Evolutionary conservation across 2,113 vertebrate species (phyloP).

Genomic region (Mesocricetus auratus): DNA sequence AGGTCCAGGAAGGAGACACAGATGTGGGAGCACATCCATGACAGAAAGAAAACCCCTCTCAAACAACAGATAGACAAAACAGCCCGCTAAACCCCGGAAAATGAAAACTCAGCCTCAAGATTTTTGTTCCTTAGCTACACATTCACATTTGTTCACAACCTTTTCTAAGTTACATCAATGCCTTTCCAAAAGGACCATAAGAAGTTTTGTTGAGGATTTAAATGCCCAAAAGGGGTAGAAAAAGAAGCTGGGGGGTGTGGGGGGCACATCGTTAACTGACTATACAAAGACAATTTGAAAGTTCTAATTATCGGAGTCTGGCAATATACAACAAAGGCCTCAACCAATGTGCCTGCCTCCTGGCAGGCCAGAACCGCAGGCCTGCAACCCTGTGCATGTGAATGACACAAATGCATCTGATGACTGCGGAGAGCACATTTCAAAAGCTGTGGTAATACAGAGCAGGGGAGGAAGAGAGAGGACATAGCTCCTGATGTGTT

Average conservation of each 20-base stretch:
- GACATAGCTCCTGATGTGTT: slow-evolving; percentile 91
- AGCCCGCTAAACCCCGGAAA: not conserved
- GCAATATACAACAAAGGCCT: slow-evolving; percentile 71
- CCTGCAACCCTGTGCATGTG: slow-evolving; percentile 82
- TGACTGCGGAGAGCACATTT: slow-evolving; percentile 87
- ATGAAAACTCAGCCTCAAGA: slow-evolving; percentile 65
- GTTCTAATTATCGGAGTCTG: slow-evolving; percentile 84
- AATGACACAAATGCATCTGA: slow-evolving; percentile 87
- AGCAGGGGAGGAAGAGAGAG: slow-evolving; percentile 89
- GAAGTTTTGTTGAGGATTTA: slow-evolving; percentile 74
- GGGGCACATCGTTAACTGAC: slow-evolving; percentile 70
- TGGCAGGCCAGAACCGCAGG: slow-evolving; percentile 70
- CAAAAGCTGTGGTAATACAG: slow-evolving; percentile 85
- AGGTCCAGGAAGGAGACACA: not conserved
- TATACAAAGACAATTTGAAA: slow-evolving; percentile 84
- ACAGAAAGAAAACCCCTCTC: not conserved
- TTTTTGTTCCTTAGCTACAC: slow-evolving; percentile 73
- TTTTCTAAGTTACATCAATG: slow-evolving; percentile 78
- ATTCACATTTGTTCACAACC: slow-evolving; percentile 73
- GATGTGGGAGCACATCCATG: slow-evolving; percentile 51
- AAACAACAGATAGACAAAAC: slow-evolving; percentile 60
- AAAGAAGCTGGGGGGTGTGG: slow-evolving; percentile 52
- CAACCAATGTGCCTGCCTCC: slow-evolving; percentile 72
- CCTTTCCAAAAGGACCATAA: slow-evolving; percentile 69
- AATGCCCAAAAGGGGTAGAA: slow-evolving; percentile 71